Evolutionary conservation across 1,140 invertebrate species (phyloP), one percentile per base, ranked within the genome.

Genomic region (Hylyphantes graminicola): DNA sequence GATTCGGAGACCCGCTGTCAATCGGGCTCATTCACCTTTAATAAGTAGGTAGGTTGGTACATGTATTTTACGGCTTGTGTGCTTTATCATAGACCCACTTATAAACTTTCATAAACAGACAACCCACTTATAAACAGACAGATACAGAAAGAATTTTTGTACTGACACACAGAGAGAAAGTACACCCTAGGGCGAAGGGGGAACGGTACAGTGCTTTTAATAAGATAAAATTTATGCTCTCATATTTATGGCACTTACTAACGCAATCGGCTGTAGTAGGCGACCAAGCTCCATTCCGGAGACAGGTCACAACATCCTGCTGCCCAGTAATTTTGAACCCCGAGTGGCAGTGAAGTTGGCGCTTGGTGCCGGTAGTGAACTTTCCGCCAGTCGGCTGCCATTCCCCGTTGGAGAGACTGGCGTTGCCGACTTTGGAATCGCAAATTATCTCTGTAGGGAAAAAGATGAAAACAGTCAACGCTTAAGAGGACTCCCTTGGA

Each of bases 281-380:
- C 64, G 74, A 50, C 74, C 74, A 76, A 13, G 59, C 64, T 10
- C 74, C 74, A 53, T 76, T 21, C 64, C 19, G 50, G 12, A 12
- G 35, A 51, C 74, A 76, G 2, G 57, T 64, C 12, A 76, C 74
- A n/a, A 6, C 53, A n/a, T 51, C 13, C n/a, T 57, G 74, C 35
- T 64, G 48, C 12, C 74, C 74, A n/a, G n/a, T 54, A n/a, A 51
- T 51, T 15, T 61, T 1, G 12, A 59, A 76, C 4, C 21, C 48
- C 19, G 21, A 8, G 12, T 17, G 48, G 59, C 74, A 76, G 7
- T 51, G 5, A 15, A 76, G 35, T 11, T 9, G 11, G 11, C 35
- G 50, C 17, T 12, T 50, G 15, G 57, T 63, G 10, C 74, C 74
- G 6, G 64, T 50, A 0, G 74, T 63, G 2, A 59, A n/a, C 7